Conservation (phyloP, 2,113 vertebrate genomes). For the Himantopus leucocephalus region DNA sequence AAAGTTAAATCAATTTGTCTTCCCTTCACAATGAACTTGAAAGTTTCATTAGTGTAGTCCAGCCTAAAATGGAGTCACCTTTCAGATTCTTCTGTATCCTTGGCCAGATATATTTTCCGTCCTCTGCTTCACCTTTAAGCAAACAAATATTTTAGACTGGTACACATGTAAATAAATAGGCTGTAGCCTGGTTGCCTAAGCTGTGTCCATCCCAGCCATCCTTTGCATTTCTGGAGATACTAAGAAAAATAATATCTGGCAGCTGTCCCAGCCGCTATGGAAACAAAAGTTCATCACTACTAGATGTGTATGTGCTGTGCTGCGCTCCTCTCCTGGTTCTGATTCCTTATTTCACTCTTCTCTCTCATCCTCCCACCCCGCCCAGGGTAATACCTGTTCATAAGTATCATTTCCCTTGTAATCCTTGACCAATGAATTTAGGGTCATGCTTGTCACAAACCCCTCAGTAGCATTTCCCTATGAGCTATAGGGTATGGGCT, state of each 20-base stretch:
- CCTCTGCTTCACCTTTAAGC: background rate
- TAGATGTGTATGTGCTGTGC: background rate
- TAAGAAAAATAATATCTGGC: background rate
- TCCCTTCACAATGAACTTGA: background rate
- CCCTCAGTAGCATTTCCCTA: background rate
- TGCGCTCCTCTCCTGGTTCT: background rate
- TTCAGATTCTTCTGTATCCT: background rate
- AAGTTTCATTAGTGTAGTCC: background rate
- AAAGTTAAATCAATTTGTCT: background rate
- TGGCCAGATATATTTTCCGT: background rate
- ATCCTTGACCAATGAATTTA: background rate
- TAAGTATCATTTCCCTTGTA: background rate
- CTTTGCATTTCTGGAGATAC: background rate
- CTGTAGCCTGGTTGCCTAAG: background rate
- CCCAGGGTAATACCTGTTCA: background rate
- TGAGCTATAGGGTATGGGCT: background rate
- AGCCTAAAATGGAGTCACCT: background rate
- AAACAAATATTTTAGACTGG: background rate
- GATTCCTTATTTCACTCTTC: background rate
- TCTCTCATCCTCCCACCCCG: background rate
- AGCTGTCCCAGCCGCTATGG: background rate
- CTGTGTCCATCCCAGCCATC: background rate
- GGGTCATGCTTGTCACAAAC: background rate
- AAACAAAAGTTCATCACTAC: background rate
- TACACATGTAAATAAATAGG: background rate